Evolutionary conservation across 2,888 invertebrate species (phyloP), one percentile per base, ranked within the genome.

Genomic region (Drosophila cracens): DNA sequence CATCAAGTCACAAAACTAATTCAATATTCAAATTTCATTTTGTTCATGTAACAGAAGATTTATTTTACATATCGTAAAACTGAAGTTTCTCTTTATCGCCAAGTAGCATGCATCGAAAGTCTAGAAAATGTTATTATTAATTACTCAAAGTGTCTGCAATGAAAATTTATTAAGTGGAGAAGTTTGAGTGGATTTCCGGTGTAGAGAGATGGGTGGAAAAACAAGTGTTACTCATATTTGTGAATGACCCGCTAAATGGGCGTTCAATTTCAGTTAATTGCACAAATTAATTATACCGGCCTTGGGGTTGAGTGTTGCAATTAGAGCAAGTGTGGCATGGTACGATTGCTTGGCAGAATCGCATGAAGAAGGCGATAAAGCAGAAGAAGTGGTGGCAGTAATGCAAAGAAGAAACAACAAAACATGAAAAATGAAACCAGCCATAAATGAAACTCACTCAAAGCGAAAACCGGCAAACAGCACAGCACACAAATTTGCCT

Each of bases 201-300:
- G 25, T 33, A 2, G 18, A 46, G 46, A 46, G 11, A 43, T n/a
- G 29, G 21, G 21, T 18, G 16, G 31, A 29, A 27, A 51, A 33
- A 18, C 10, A 25, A 43, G 43, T 43, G 31, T 43, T 25, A 43
- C 31, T 43, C 43, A 57, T 33, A 43, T 43, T 51, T 43, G 49
- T 63, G 63, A 82, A 70, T 71, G 82, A 77, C 77, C 82, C 80
- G 79, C 58, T 79, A 80, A 84, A 84, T 78, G 87, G 76, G 72
- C 82, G 73, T 84, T 82, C 75, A 87, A 84, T 87, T 87, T 87
- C 84, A 81, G 78, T 68, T 84, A 87, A 84, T 87, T 84, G 87
- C 84, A 70, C 80, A 80, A 80, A 84, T 87, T 82, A 87, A 84
- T 84, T 82, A 69, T 11, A 33, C 57, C 65, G 82, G 84, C 84